Percentiles rank a stretch among this genome's conserved stretches.
Conservation (phyloP, 2,888 invertebrate genomes). For the Xanthorhoe designata region DNA sequence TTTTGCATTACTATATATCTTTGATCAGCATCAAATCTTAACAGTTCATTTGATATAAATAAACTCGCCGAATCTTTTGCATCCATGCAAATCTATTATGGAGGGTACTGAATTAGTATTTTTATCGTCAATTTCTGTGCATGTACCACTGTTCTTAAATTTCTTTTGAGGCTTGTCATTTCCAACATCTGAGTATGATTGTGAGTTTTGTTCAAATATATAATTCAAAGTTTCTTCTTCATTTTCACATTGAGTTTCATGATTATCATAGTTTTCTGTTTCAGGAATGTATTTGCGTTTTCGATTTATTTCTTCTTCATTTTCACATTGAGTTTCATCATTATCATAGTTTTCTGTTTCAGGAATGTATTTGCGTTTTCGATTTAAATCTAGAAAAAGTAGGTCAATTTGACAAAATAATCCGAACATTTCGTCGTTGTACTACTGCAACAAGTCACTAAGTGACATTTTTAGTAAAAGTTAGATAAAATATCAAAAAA, state of each 20-base stretch:
- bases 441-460: too few relatives aligned
- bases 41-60: too few relatives aligned
- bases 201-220: constrained; percentile 11
- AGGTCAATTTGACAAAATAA: too few relatives aligned
- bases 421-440: too few relatives aligned
- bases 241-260: constrained; percentile 18
- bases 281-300: constrained; percentile 24
- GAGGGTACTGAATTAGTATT: constrained; percentile 21
- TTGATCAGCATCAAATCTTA: too few relatives aligned
- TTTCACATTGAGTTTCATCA: constrained; percentile 19
- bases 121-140: constrained; percentile 17
- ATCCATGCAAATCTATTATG: too few relatives aligned
- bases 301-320: constrained; percentile 8
- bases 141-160: constrained; percentile 8
- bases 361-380: constrained; percentile 23
- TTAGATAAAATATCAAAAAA: too few relatives aligned
- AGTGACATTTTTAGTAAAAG: too few relatives aligned
- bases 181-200: constrained; percentile 24
- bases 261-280: constrained; percentile 21
- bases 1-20: too few relatives aligned
- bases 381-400: too few relatives aligned
- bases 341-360: constrained; percentile 23
- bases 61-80: too few relatives aligned
- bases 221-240: constrained; percentile 5
- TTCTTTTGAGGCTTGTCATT: constrained; percentile 14